Base-by-base conservation (phyloP, 2,797 vertebrate species). In the Bradypodion ventrale region DNA sequence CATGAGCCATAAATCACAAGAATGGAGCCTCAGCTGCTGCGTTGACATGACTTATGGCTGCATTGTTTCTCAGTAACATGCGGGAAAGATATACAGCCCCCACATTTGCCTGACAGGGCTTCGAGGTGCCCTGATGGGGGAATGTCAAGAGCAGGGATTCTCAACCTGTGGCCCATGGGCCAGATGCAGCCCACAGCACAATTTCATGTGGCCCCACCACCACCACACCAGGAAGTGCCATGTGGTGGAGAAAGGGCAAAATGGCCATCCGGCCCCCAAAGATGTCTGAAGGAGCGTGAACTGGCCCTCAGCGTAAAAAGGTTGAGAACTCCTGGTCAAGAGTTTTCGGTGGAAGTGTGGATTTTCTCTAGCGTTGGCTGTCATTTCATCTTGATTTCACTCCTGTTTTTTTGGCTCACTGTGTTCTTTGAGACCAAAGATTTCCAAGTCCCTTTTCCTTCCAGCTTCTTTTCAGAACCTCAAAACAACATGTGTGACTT, bases 1-100 rank as follows among this genome's bases (percentile, higher is more conserved):
- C 79, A 93, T 89, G 75, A 42, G 82, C 85, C 76, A 88, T 95
- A 94, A 95, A 95, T 96, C 92, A 93, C 86, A 87, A 83, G 80
- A 27, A 65, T 12, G 66, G 80, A 88, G 79, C 85, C 93, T 93
- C 90, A 94, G 94, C 92, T 86, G 93, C 83, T 0, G 87, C 88
- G 2, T 4, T 92, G 94, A 92, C 89, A 84, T 94, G 95, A 95
- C 95, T 95, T 94, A 93, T 88, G 93, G 92, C 92, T 95, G 89
- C 86, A 90, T 95, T 8, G 75, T 21, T 95, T 94, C 95, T 95
- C 4, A 92, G 93, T 92, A 95, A 96, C n/a, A n/a, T 94, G 91
- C 85, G 0, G 88, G 92, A 92, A 89, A 89, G 10, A 80, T 92
- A 94, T 95, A 16, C 16, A 16, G 91, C 88, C 13, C 89, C 76